These are phyloP conservation scores for Bhutanitis thaidina DNA, from an alignment of 2,888 invertebrate species.

Conservation along the genomic window DNA sequence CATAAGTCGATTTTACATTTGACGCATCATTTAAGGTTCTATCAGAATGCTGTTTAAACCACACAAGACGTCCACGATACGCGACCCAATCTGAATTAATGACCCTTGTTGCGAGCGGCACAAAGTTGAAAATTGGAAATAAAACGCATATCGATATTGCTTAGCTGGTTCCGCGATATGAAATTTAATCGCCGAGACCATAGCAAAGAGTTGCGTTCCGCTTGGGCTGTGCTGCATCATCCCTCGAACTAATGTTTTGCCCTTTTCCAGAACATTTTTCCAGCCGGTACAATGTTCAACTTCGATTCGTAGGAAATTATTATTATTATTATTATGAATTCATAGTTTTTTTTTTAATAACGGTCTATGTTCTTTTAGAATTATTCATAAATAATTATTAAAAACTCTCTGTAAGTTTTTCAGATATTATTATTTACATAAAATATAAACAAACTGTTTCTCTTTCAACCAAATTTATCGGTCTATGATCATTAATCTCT, in stretches of 20 bases:
- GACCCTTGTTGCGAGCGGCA: background rate
- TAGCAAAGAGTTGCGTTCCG: conserved; percentile 8
- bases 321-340: too few relatives aligned
- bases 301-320: too few relatives aligned
- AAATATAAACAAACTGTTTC: too few relatives aligned
- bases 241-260: background rate
- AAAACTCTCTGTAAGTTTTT: too few relatives aligned
- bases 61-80: background rate
- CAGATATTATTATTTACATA: too few relatives aligned
- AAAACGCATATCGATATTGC: background rate
- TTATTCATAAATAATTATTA: too few relatives aligned
- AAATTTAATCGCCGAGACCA: conserved; percentile 15
- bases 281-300: background rate
- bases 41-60: conserved; percentile 14
- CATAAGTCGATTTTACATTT: conserved; percentile 8
- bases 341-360: background rate
- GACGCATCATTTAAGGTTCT: conserved; percentile 7
- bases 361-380: too few relatives aligned
- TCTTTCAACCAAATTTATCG: too few relatives aligned
- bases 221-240: background rate
- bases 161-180: background rate
- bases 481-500: too few relatives aligned
- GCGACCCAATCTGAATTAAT: background rate
- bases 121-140: conserved; percentile 3
- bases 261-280: background rate